Conservation (phyloP, 2,113 vertebrate genomes). For the Octodon degus region DNA sequence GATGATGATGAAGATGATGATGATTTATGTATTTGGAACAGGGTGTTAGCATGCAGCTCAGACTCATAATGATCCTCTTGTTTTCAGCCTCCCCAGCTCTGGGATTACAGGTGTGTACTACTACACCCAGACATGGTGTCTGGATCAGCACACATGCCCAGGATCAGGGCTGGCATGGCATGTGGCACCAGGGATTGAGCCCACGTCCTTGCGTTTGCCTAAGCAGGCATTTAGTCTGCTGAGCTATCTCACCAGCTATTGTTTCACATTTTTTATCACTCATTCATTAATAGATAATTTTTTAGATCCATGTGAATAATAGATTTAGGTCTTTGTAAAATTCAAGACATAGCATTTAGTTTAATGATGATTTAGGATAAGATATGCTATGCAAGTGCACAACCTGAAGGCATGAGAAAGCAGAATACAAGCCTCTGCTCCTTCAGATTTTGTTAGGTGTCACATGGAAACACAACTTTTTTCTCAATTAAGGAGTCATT, state of each 20-base stretch:
- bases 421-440: neutral
- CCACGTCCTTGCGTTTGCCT: too few relatives aligned
- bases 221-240: too few relatives aligned
- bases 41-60: too few relatives aligned
- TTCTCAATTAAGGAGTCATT: neutral
- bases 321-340: neutral
- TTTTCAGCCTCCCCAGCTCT: too few relatives aligned
- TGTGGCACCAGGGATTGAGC: too few relatives aligned
- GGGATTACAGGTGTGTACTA: too few relatives aligned
- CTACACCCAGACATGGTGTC: too few relatives aligned
- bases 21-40: too few relatives aligned
- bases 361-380: neutral
- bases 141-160: too few relatives aligned
- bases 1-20: too few relatives aligned
- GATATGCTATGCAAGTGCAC: neutral
- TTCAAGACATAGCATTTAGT: neutral
- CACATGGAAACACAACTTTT: neutral
- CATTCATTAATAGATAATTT: neutral
- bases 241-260: neutral
- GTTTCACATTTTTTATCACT: neutral
- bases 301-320: neutral
- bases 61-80: too few relatives aligned
- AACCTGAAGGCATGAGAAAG: neutral
- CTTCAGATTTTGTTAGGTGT: neutral
- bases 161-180: too few relatives aligned